Conservation (phyloP, 1,140 invertebrate genomes). For the Thaumatotibia leucotreta region DNA sequence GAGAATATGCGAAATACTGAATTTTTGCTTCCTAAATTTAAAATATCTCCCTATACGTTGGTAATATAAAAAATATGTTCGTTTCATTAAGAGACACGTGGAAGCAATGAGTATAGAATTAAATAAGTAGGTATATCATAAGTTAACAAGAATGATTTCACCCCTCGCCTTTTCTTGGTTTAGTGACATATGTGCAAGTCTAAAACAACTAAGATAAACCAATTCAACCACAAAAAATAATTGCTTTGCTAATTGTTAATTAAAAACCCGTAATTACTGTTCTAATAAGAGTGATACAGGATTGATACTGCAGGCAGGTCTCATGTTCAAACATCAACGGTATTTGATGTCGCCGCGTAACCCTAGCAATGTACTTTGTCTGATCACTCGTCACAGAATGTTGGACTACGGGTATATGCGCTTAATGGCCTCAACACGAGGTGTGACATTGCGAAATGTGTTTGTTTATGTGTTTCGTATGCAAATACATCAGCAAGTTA, state of each 20-base stretch:
- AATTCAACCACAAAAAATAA: too few species aligned
- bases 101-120: too few species aligned
- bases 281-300: not conserved
- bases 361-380: not conserved
- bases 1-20: not conserved
- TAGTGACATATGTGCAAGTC: too few species aligned
- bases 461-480: not conserved
- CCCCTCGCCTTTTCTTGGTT: too few species aligned
- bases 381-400: not conserved
- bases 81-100: too few species aligned
- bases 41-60: too few species aligned
- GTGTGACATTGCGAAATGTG: not conserved
- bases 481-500: conserved; percentile 6
- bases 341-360: not conserved
- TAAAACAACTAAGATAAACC: too few species aligned
- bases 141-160: too few species aligned
- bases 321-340: not conserved
- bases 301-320: not conserved
- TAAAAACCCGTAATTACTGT: too few species aligned
- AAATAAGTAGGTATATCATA: too few species aligned
- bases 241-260: too few species aligned
- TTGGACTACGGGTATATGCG: not conserved
- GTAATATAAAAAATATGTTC: too few species aligned
- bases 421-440: not conserved
- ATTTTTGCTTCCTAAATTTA: not conserved